phyloP scores from a whole-genome alignment of 2,113 vertebrate genomes.

The Hyla sarda region DNA sequence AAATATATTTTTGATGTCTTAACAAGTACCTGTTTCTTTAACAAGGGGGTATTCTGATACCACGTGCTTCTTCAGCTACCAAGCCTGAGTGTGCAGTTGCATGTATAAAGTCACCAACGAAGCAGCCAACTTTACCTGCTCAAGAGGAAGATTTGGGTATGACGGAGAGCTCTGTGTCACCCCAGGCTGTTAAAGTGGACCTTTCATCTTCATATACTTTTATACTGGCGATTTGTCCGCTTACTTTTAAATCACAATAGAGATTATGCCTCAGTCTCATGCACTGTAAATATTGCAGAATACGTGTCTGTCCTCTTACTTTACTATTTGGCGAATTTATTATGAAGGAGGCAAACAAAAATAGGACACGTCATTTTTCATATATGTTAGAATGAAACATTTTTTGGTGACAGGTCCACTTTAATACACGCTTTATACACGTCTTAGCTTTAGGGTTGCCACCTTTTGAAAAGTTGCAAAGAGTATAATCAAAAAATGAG shows the following conservation, averaged over 20 bases:
- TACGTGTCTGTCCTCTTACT: not conserved
- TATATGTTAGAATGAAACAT: not conserved
- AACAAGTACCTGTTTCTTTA: conserved; percentile 42
- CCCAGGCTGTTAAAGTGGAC: conserved; percentile 2
- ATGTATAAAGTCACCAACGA: conserved; percentile 64
- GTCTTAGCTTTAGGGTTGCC: conserved; percentile 1
- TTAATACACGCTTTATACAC: not conserved
- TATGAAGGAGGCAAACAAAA: not conserved
- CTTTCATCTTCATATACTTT: conserved; percentile 3
- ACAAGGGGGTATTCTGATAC: conserved; percentile 62
- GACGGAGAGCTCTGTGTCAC: conserved; percentile 52
- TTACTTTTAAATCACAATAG: no score
- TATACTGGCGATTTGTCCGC: not conserved
- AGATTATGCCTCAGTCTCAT: not conserved
- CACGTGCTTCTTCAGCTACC: conserved; percentile 60
- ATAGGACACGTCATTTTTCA: not conserved
- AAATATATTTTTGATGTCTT: not conserved
- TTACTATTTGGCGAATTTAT: not conserved
- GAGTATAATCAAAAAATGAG: not conserved
- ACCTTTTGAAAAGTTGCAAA: not conserved
- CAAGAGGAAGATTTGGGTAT: conserved; percentile 75
- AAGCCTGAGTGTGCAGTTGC: conserved; percentile 65
- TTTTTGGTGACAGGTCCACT: conserved; percentile 2
- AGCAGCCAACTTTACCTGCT: conserved; percentile 72
- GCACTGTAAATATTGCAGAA: not conserved